Percentiles rank a stretch among this genome's conserved stretches.
These are phyloP conservation scores for Percopsis transmontana DNA, from an alignment of 2,113 vertebrate genomes.

Conservation along the genomic window DNA sequence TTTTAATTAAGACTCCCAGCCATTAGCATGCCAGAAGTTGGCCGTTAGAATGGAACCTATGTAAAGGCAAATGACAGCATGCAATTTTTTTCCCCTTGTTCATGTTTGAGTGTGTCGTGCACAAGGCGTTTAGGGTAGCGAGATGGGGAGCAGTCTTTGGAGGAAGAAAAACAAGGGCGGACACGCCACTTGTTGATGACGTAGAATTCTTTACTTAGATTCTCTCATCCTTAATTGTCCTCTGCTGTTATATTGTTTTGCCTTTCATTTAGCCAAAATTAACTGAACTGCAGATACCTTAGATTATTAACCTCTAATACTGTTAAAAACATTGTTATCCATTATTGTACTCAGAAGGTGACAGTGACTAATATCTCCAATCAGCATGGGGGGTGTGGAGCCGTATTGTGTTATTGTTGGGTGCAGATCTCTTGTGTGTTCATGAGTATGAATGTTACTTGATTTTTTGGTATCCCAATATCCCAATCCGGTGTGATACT, in stretches of 20 bases:
- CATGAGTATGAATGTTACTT: too few relatives aligned
- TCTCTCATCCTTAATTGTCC: slow-evolving; percentile 24
- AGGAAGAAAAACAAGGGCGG: not conserved
- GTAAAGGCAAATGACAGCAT: slow-evolving; percentile 66
- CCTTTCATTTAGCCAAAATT: slow-evolving; percentile 26
- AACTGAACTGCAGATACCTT: slow-evolving; percentile 17
- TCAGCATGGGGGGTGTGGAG: too few relatives aligned
- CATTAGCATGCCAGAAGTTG: slow-evolving; percentile 78
- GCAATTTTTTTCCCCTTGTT: slow-evolving; percentile 26
- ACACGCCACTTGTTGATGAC: not conserved
- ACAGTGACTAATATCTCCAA: too few relatives aligned
- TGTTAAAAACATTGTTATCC: too few relatives aligned
- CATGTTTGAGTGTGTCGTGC: slow-evolving; percentile 37
- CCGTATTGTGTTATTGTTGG: too few relatives aligned
- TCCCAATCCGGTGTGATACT: too few relatives aligned
- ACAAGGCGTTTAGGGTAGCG: slow-evolving; percentile 23
- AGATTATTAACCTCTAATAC: too few relatives aligned
- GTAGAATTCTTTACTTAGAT: slow-evolving; percentile 9
- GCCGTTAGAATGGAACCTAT: slow-evolving; percentile 52
- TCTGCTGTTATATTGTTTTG: slow-evolving; percentile 18
- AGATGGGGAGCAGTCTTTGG: not conserved
- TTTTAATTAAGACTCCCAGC: slow-evolving; percentile 83
- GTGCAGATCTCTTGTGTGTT: too few relatives aligned
- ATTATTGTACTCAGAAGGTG: too few relatives aligned
- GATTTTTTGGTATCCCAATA: too few relatives aligned